A percentile compares a stretch with the other conserved stretches of the same genome.
Conservation (phyloP, 2,888 invertebrate species). For the Endotricha flammealis region DNA sequence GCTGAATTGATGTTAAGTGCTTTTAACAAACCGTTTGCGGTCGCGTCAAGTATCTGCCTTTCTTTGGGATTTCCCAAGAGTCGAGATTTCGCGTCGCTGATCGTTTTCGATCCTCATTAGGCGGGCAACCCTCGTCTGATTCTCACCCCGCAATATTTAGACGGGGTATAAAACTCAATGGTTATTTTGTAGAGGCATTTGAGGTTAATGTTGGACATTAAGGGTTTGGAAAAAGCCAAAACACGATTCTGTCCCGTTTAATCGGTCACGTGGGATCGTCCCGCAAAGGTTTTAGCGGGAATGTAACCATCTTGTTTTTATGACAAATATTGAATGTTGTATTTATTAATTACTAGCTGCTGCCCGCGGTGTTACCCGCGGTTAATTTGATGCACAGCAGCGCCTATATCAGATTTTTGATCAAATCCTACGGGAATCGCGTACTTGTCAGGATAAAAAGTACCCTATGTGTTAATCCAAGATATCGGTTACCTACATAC, state of each 20-base stretch:
- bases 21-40: constrained; percentile 13
- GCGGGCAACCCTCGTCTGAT: constrained; percentile 30
- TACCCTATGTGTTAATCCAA: no score
- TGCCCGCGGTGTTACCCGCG: no score
- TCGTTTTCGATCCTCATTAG: constrained; percentile 40
- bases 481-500: no score
- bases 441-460: no score
- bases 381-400: no score
- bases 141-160: background rate
- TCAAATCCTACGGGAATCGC: no score
- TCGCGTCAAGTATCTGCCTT: constrained; percentile 30
- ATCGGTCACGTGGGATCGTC: background rate
- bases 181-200: background rate
- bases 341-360: no score
- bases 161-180: background rate
- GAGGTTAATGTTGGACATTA: background rate
- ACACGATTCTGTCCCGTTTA: background rate
- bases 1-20: background rate
- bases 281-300: no score
- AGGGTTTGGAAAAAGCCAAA: background rate
- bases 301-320: no score
- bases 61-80: constrained; percentile 36
- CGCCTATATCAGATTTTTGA: no score
- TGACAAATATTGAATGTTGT: no score
- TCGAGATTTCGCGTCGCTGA: constrained; percentile 29